phyloP scores from a whole-genome alignment of 1,140 invertebrate genomes.

The Diprion similis region DNA sequence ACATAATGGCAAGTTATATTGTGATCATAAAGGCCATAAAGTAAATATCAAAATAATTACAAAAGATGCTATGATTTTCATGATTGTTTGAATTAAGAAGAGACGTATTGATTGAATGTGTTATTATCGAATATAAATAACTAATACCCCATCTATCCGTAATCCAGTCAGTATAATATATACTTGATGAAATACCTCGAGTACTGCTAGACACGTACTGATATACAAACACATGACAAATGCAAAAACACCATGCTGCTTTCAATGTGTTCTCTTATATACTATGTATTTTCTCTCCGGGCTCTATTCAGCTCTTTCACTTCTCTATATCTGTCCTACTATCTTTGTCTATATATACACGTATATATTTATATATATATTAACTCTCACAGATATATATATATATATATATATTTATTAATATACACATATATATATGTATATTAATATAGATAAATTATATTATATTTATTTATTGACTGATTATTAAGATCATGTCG shows the following conservation, averaged over 20 bases:
- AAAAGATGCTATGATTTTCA: no score
- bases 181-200: neutral
- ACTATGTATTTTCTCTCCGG: constrained; percentile 46
- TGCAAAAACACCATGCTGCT: constrained; percentile 60
- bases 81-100: no score
- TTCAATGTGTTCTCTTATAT: constrained; percentile 61
- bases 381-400: constrained; percentile 6
- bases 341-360: constrained; percentile 32
- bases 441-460: constrained; percentile 39
- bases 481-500: constrained; percentile 42
- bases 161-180: neutral
- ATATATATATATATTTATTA: constrained; percentile 25
- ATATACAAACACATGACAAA: constrained; percentile 45
- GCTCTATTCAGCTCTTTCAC: constrained; percentile 46
- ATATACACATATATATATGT: constrained; percentile 23
- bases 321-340: constrained; percentile 33
- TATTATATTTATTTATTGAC: constrained; percentile 40
- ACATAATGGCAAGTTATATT: no score
- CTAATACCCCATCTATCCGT: no score
- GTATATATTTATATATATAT: constrained; percentile 23
- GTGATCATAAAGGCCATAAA: no score
- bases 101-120: no score
- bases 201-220: constrained; percentile 35
- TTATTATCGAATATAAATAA: no score
- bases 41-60: no score